Percentiles rank a stretch among this genome's conserved stretches.
Evolutionary conservation across 2,113 vertebrate species (phyloP).

Genomic region (Oreochromis spilurus): DNA sequence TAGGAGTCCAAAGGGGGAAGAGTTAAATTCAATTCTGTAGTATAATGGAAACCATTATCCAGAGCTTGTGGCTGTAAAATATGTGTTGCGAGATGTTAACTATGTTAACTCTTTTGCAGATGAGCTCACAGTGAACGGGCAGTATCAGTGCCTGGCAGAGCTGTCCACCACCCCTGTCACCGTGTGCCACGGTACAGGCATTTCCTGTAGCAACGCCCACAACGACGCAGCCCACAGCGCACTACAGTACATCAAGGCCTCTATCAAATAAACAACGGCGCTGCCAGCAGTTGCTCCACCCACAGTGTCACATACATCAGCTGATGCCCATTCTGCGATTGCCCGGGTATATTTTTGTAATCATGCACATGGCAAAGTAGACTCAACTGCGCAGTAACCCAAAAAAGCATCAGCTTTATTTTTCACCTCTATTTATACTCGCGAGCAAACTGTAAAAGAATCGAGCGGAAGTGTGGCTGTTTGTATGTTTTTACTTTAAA

Average conservation of each 20-base stretch:
- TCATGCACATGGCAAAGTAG: background rate
- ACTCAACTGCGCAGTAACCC: background rate
- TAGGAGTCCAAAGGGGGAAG: background rate
- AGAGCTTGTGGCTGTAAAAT: background rate
- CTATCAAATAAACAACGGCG: slow-evolving; percentile 49
- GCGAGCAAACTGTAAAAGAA: background rate
- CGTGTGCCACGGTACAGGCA: slow-evolving; percentile 79
- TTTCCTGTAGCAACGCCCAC: slow-evolving; percentile 76
- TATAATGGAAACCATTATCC: background rate
- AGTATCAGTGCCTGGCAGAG: slow-evolving; percentile 81
- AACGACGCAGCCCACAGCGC: slow-evolving; percentile 82
- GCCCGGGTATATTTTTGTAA: slow-evolving; percentile 28
- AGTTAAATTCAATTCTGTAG: background rate
- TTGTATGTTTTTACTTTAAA: background rate
- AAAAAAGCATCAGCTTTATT: background rate
- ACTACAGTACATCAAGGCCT: slow-evolving; percentile 79
- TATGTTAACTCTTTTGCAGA: slow-evolving; percentile 61
- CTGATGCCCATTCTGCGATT: background rate
- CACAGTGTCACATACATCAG: background rate
- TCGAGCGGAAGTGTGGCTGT: background rate
- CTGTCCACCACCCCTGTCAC: slow-evolving; percentile 79
- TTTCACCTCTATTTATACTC: background rate
- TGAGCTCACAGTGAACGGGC: slow-evolving; percentile 80
- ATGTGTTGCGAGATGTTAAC: background rate
- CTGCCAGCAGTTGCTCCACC: background rate